Conservation (phyloP, 2,113 vertebrate species). For the Daboia siamensis region DNA sequence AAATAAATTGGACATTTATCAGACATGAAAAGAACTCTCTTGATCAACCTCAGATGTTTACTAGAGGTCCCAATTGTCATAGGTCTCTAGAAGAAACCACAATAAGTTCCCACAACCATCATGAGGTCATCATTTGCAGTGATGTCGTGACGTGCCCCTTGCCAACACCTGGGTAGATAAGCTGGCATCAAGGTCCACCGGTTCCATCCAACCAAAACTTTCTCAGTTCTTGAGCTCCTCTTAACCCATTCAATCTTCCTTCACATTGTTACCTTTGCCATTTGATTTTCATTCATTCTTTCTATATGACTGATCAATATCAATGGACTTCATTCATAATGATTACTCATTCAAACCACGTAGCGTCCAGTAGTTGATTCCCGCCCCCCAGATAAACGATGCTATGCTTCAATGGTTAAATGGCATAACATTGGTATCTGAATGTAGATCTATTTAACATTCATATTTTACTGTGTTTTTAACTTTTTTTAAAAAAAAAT, state of each 20-base stretch:
- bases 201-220: neutral
- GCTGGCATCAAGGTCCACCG: conserved; percentile 68
- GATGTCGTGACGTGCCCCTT: conserved; percentile 40
- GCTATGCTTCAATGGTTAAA: neutral
- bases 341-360: neutral
- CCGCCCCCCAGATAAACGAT: neutral
- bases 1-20: neutral
- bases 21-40: neutral
- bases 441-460: neutral
- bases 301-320: neutral
- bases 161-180: conserved; percentile 52
- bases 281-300: neutral
- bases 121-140: neutral
- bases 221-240: neutral
- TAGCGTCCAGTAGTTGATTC: neutral
- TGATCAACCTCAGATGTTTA: neutral
- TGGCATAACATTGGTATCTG: neutral
- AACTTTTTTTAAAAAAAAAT: too few species aligned
- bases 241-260: neutral
- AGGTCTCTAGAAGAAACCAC: neutral
- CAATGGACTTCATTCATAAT: neutral
- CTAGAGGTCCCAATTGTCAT: neutral
- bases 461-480: neutral
- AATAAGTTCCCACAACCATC: neutral
- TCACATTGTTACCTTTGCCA: neutral